These are phyloP conservation scores for Arctopsyche grandis DNA, from an alignment of 1,140 invertebrate genomes.

Conservation along the genomic window DNA sequence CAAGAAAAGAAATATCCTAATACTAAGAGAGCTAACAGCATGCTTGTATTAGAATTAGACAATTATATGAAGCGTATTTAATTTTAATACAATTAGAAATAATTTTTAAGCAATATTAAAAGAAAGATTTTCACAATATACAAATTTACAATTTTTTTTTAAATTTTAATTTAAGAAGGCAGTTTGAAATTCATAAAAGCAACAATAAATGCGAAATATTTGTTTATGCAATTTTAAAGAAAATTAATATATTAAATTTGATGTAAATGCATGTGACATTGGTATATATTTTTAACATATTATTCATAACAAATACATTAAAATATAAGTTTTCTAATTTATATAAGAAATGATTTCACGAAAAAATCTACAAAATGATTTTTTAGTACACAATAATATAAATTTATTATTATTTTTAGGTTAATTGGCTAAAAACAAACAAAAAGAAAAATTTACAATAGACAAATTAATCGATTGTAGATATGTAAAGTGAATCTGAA, in stretches of 20 bases:
- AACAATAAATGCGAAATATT: no score
- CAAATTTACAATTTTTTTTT: conserved; percentile 5
- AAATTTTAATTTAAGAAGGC: neutral
- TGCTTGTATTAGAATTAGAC: conserved; percentile 40
- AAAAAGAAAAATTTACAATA: no score
- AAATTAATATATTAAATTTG: neutral
- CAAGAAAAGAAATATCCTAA: conserved; percentile 43
- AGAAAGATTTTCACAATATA: neutral
- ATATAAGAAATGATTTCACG: no score
- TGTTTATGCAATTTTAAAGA: no score
- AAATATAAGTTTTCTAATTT: no score
- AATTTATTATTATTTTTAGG: no score
- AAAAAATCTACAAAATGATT: no score
- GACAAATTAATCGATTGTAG: no score
- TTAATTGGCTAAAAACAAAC: no score
- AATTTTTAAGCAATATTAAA: neutral
- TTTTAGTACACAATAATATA: no score
- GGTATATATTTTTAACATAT: neutral
- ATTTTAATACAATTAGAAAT: neutral
- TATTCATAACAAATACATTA: no score
- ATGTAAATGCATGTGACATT: neutral
- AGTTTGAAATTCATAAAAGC: neutral
- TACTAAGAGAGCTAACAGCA: conserved; percentile 37
- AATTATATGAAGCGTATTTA: neutral
- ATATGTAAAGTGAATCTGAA: no score